Percentiles rank a stretch among this genome's conserved stretches.
phyloP scores from a whole-genome alignment of 37 sponge, comb jelly and placozoan genomes.

The Spongia lamella region DNA sequence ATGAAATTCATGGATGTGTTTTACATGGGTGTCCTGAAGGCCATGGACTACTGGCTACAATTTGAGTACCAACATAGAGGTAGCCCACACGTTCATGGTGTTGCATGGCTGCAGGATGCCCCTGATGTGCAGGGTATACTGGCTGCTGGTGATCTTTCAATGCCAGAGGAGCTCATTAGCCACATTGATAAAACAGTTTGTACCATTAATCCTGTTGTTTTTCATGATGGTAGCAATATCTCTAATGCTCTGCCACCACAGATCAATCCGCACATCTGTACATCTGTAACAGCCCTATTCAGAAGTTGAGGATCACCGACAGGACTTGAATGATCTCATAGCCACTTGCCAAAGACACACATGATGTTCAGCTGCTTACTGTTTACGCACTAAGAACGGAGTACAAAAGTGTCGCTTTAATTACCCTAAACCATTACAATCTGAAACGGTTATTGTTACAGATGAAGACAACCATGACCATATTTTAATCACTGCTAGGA shows the following conservation, averaged over 20 bases:
- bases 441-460: neutral
- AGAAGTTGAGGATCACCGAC: conserved; percentile 3
- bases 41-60: conserved; percentile 53
- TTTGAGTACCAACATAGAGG: conserved; percentile 65
- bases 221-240: conserved; percentile 27
- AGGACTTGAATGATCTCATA: conserved; percentile 33
- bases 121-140: conserved; percentile 37
- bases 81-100: conserved; percentile 57
- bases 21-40: conserved; percentile 43
- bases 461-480: neutral
- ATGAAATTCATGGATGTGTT: conserved; percentile 40
- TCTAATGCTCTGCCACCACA: conserved; percentile 23
- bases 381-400: conserved; percentile 24
- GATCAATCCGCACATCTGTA: conserved; percentile 23
- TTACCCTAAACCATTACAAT: conserved; percentile 39
- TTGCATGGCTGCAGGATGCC: conserved; percentile 49
- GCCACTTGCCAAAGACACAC: conserved; percentile 60
- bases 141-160: no score
- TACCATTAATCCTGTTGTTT: conserved; percentile 39
- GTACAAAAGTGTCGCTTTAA: conserved; percentile 44
- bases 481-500: conserved; percentile 11
- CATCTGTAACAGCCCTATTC: conserved; percentile 13
- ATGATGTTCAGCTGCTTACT: conserved; percentile 39
- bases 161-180: conserved; percentile 15
- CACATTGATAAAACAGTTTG: conserved; percentile 24